A percentile compares a stretch with the other conserved stretches of the same genome.
phyloP scores from a whole-genome alignment of 2,797 vertebrate species.

The Otolemur crassicaudatus region DNA sequence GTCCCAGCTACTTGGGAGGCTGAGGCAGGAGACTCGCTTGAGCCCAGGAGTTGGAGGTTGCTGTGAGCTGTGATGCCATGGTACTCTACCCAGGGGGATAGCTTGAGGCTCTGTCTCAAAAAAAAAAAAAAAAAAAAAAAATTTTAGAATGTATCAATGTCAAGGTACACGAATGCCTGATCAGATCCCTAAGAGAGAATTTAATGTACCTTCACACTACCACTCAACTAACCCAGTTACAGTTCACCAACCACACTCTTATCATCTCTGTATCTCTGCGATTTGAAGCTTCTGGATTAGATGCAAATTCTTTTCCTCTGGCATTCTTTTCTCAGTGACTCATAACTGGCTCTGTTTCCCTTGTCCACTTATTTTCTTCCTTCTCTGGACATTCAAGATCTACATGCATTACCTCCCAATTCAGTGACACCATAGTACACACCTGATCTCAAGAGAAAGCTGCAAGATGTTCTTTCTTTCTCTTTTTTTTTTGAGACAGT shows the following conservation, averaged over 20 bases:
- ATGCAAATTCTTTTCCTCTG: not conserved
- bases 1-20: too few species aligned
- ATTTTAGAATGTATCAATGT: not conserved
- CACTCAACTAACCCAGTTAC: not conserved
- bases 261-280: not conserved
- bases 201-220: not conserved
- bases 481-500: too few species aligned
- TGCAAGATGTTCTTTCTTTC: too few species aligned
- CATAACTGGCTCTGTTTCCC: not conserved
- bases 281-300: not conserved
- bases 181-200: not conserved
- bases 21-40: too few species aligned
- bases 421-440: too few species aligned
- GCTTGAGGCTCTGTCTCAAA: too few species aligned
- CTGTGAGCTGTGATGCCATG: too few species aligned
- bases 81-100: too few species aligned
- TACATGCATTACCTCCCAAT: not conserved
- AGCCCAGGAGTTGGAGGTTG: too few species aligned
- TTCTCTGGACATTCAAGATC: not conserved
- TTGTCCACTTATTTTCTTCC: not conserved
- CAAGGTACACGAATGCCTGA: not conserved
- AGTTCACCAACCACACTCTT: not conserved
- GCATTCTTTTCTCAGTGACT: not conserved
- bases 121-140: too few species aligned
- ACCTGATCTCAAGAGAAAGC: too few species aligned